Evolutionary conservation across 2,797 vertebrate genomes (phyloP).

Genomic region (Myotis daubentonii): DNA sequence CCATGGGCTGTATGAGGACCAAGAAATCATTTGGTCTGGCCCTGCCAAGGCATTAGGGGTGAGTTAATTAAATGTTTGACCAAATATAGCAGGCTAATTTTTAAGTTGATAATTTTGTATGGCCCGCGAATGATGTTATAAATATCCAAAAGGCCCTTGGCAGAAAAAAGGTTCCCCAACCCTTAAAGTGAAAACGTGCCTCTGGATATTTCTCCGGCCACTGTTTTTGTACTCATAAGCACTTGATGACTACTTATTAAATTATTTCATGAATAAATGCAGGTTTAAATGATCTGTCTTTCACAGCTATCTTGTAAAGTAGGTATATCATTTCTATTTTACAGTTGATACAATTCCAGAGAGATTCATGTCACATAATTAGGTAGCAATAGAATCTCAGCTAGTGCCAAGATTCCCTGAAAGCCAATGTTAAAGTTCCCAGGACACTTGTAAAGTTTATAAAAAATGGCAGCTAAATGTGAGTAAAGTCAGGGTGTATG

Average conservation of each 20-base stretch:
- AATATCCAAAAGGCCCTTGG: too few relatives aligned
- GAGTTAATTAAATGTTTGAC: too few relatives aligned
- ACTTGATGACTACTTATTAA: conserved; percentile 45
- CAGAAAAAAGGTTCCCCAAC: too few relatives aligned
- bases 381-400: conserved; percentile 39
- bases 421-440: conserved; percentile 20
- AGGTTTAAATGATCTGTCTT: conserved; percentile 19
- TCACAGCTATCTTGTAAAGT: conserved; percentile 36
- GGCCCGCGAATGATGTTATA: too few relatives aligned
- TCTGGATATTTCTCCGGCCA: conserved; percentile 36
- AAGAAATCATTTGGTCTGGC: too few relatives aligned
- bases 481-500: neutral
- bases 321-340: conserved; percentile 41
- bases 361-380: conserved; percentile 51
- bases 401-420: conserved; percentile 38
- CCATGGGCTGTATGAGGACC: too few relatives aligned
- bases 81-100: too few relatives aligned
- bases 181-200: neutral
- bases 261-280: conserved; percentile 26
- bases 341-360: conserved; percentile 43
- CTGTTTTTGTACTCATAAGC: conserved; percentile 33
- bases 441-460: conserved; percentile 15
- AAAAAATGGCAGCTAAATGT: neutral
- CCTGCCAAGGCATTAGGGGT: too few relatives aligned
- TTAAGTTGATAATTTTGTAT: too few relatives aligned